A percentile compares a stretch with the other conserved stretches of the same genome.
Evolutionary conservation across 2,797 vertebrate genomes (phyloP).

Genomic region (Propithecus deckenii): DNA sequence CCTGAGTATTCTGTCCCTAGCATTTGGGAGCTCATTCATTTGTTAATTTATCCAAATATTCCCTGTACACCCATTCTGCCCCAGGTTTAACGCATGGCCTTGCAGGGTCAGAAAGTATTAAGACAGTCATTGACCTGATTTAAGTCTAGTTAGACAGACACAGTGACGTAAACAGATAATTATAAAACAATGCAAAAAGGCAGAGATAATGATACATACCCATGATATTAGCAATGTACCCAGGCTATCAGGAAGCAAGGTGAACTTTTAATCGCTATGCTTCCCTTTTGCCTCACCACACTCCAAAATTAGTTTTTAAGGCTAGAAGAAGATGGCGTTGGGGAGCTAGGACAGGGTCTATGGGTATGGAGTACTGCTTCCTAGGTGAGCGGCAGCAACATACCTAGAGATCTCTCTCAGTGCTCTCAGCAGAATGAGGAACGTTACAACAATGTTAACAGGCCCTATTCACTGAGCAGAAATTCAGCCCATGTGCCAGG

Average conservation of each 20-base stretch:
- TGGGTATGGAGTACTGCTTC: neutral
- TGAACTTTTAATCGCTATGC: neutral
- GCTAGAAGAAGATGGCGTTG: neutral
- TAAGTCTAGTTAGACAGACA: neutral
- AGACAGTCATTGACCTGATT: neutral
- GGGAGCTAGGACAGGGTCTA: neutral
- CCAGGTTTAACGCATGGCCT: neutral
- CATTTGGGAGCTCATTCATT: neutral
- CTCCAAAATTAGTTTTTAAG: neutral
- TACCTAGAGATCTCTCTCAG: neutral
- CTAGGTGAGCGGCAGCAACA: neutral
- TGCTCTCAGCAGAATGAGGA: neutral
- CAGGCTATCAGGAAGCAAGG: neutral
- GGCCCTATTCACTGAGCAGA: neutral
- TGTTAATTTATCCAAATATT: conserved; percentile 7
- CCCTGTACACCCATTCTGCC: neutral
- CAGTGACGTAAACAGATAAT: neutral
- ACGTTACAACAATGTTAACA: neutral
- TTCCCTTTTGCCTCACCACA: neutral
- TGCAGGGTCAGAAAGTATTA: neutral
- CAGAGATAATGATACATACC: neutral
- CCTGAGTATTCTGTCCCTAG: neutral
- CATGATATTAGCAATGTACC: neutral
- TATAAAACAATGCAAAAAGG: neutral
- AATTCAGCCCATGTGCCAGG: neutral